Percentiles rank a stretch among this genome's conserved stretches.
phyloP scores from a whole-genome alignment of 2,113 vertebrate genomes.

The Gavia stellata region DNA sequence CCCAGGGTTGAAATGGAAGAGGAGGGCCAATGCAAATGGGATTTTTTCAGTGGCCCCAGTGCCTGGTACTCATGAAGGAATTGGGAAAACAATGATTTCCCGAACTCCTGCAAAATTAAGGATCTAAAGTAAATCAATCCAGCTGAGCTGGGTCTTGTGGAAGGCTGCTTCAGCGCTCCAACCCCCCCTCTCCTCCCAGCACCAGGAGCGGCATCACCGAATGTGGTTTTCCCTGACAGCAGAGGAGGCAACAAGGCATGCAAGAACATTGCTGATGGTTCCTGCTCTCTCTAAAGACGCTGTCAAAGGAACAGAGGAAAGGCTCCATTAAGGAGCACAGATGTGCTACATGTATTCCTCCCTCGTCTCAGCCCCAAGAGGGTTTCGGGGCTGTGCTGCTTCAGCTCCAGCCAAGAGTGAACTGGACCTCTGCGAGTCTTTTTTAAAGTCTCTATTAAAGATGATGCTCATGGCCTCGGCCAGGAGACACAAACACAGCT shows the following conservation, averaged over 20 bases:
- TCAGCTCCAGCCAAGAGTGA: neutral
- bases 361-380: neutral
- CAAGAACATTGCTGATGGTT: neutral
- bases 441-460: neutral
- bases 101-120: neutral
- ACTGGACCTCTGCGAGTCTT: neutral
- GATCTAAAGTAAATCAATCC: fast-evolving
- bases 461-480: neutral
- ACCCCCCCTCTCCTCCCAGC: neutral
- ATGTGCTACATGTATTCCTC: neutral
- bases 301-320: neutral
- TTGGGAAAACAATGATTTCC: neutral
- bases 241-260: neutral
- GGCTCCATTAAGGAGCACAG: fast-evolving
- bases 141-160: neutral
- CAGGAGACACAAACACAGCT: conserved; percentile 21
- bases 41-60: neutral
- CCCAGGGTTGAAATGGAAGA: neutral
- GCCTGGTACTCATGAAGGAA: neutral
- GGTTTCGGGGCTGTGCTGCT: neutral
- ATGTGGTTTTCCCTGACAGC: fast-evolving
- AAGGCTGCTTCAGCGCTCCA: neutral
- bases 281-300: fast-evolving
- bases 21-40: no score
- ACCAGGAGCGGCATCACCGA: neutral